Base-by-base conservation (phyloP, 1,140 invertebrate species). In the Tetranychus cinnabarinus region DNA sequence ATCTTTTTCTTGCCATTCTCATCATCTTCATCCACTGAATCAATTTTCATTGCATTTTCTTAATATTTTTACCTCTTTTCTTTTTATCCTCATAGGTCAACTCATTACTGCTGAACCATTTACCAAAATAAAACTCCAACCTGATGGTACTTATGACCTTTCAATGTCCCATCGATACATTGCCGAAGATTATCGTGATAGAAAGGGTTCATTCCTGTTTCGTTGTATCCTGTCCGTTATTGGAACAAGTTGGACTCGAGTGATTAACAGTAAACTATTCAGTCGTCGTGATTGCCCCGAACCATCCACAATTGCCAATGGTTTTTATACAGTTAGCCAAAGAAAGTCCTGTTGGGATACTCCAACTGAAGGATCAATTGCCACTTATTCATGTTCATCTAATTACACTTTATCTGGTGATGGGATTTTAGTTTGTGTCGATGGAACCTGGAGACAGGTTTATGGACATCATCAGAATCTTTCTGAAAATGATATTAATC, bases 141-240 rank as follows among this genome's bases (percentile, higher is more conserved):
- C 39, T 12, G 66, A 69, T 47, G 61, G 64, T 33, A 68, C 68
- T 3, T 69, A 65, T 56, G 65, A 68, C 42, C 61, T 69, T 42
- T 65, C 58, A 36, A 62, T 69, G 45, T 63, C 61, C 39, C 45
- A 62, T 36, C 58, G 62, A 15, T 68, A 64, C 60, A 48, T 15
- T 3, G 65, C 65, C 31, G 47, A 59, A 35, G 66, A 68, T 23
- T 69, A 63, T 63, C 36, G 61, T 10, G 61, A 69, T 13, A 60
- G 64, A 56, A 59, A 63, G 10, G 66, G 67, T 33, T 34, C 65
- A 31, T 54, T 69, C 15, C 62, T 61, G 23, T 69, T 69, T 50
- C 62, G 65, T 5, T 69, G 68, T 39, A 57, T 65, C 37, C 56
- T 69, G 48, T 58, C 67, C 42, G 61, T 67, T 39, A 39, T 68